Evolutionary conservation across 2,797 vertebrate genomes (phyloP).

Genomic region (Eulemur albifrons): DNA sequence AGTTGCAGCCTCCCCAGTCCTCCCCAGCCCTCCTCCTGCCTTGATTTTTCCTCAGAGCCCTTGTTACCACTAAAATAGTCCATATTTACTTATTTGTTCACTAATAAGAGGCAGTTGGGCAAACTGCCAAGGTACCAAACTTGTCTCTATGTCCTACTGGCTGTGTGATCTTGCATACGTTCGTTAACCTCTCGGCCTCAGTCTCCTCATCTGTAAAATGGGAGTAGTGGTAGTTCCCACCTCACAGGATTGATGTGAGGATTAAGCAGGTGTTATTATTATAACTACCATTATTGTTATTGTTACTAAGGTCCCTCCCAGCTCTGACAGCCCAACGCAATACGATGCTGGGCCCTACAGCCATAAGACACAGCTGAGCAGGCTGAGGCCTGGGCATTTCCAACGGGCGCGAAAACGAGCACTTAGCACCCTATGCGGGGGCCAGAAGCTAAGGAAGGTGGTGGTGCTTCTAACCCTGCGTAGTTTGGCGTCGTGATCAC

Average conservation of each 20-base stretch:
- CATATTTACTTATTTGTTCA: not conserved
- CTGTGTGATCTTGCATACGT: not conserved
- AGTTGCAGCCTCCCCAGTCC: not conserved
- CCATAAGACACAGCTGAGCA: not conserved
- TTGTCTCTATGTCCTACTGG: not conserved
- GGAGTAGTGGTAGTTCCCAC: not conserved
- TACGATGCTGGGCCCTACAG: not conserved
- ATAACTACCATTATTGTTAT: not conserved
- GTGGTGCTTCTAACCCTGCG: not conserved
- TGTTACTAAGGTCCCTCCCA: not conserved
- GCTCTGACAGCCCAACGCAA: not conserved
- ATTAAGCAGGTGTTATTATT: not conserved
- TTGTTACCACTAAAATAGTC: not conserved
- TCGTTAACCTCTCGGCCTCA: not conserved
- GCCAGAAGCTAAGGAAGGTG: not conserved
- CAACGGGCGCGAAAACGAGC: not conserved
- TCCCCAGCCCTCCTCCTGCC: not conserved
- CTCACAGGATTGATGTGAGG: not conserved
- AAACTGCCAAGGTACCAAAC: not conserved
- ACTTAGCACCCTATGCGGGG: fast-evolving
- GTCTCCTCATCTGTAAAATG: not conserved
- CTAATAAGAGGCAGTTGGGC: not conserved
- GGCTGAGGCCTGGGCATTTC: not conserved
- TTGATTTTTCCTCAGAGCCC: not conserved
- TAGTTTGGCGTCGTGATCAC: not conserved